Conservation (phyloP, 2,113 vertebrate genomes). For the Urocynchramus pylzowi region DNA sequence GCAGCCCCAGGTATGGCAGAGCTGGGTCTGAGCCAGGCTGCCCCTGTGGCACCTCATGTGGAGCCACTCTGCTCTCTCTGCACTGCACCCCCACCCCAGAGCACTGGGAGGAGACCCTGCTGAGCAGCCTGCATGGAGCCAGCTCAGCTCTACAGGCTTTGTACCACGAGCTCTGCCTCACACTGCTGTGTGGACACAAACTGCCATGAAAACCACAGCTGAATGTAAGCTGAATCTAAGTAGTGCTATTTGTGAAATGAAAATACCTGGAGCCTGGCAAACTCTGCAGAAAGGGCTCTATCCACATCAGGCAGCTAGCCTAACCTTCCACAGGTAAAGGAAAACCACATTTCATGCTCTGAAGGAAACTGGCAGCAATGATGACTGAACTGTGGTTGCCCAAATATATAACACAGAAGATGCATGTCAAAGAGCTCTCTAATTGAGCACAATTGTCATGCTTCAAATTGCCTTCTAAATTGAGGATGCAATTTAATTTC, state of each 20-base stretch:
- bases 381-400: neutral
- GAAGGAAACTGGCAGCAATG: neutral
- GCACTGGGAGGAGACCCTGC: no score
- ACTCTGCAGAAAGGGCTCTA: neutral
- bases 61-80: neutral
- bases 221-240: neutral
- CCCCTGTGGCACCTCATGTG: neutral
- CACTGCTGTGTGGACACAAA: neutral
- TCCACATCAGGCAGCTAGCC: neutral
- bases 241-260: neutral
- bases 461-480: constrained; percentile 30
- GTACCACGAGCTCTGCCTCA: neutral
- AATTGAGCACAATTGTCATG: neutral
- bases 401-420: neutral
- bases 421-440: neutral
- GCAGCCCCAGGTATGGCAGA: neutral
- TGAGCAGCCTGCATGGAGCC: neutral
- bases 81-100: neutral
- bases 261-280: neutral
- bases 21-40: neutral
- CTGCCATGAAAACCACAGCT: neutral
- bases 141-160: neutral
- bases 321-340: neutral
- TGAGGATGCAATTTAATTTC: neutral
- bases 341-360: neutral